Percentiles rank a stretch among this genome's conserved stretches.
Conservation (phyloP, 2,888 invertebrate species). For the Aquatica leii region DNA sequence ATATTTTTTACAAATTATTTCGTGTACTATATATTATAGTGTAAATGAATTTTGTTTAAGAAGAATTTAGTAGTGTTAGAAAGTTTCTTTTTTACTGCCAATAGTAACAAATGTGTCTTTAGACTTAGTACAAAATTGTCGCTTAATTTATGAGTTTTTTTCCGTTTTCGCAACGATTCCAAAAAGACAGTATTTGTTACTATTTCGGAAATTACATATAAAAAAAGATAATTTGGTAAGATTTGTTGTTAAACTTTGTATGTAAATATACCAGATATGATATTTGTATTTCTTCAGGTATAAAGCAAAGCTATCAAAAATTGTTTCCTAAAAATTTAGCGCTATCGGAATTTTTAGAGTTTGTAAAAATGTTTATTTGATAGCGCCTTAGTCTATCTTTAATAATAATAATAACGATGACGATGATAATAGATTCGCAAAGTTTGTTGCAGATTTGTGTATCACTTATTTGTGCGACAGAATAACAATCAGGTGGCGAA, state of each 20-base stretch:
- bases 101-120: slow-evolving; percentile 42
- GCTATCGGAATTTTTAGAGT: slow-evolving; percentile 13
- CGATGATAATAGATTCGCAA: slow-evolving; percentile 34
- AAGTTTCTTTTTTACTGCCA: slow-evolving; percentile 38
- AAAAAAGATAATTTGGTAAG: slow-evolving; percentile 49
- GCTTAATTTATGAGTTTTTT: slow-evolving; percentile 25
- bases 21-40: slow-evolving; percentile 48
- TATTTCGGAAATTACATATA: slow-evolving; percentile 51
- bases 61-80: slow-evolving; percentile 30
- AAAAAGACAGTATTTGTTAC: slow-evolving; percentile 48
- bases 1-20: slow-evolving; percentile 53
- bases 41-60: slow-evolving; percentile 39
- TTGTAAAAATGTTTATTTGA: slow-evolving; percentile 41
- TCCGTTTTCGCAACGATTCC: slow-evolving; percentile 23
- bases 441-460: slow-evolving; percentile 39
- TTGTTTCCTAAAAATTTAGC: slow-evolving; percentile 52
- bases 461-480: slow-evolving; percentile 43
- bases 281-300: slow-evolving; percentile 50
- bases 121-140: slow-evolving; percentile 31
- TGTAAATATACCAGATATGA: slow-evolving; percentile 55
- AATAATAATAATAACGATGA: slow-evolving; percentile 1
- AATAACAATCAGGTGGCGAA: slow-evolving; percentile 53
- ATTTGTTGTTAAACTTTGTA: slow-evolving; percentile 53
- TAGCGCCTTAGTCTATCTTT: slow-evolving; percentile 40
- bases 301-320: slow-evolving; percentile 55